A percentile compares a stretch with the other conserved stretches of the same genome.
Conservation (phyloP, 2,888 invertebrate genomes). For the Pegoplata infirma region DNA sequence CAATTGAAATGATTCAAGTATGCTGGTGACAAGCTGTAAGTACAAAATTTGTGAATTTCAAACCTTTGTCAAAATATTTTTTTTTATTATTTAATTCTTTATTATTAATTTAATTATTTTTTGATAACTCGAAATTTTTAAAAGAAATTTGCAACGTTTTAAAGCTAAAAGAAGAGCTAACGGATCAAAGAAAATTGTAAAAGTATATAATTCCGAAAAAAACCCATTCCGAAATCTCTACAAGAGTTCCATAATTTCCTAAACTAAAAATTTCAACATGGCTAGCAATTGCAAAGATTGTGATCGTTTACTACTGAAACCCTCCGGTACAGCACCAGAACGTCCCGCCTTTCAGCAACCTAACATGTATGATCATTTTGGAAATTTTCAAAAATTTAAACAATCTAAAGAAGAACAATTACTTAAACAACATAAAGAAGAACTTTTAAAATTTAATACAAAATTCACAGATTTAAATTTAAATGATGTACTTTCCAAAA, state of each 20-base stretch:
- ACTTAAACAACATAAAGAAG: conserved; percentile 58
- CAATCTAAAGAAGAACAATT: conserved; percentile 62
- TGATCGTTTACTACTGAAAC: conserved; percentile 63
- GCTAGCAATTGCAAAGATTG: conserved; percentile 66
- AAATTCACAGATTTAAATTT: conserved; percentile 66
- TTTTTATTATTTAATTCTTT: not conserved
- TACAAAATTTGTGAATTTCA: too few relatives aligned
- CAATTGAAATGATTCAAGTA: conserved; percentile 75
- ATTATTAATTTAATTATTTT: too few relatives aligned
- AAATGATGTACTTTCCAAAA: conserved; percentile 44
- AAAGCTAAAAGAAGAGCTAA: not conserved
- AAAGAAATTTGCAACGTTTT: not conserved
- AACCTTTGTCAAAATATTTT: not conserved
- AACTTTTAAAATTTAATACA: conserved; percentile 64
- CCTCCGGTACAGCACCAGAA: conserved; percentile 64
- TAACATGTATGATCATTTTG: conserved; percentile 70
- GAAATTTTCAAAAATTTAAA: conserved; percentile 66
- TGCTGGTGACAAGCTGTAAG: conserved; percentile 69
- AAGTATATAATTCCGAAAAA: too few relatives aligned
- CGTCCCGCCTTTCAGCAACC: conserved; percentile 65
- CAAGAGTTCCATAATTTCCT: too few relatives aligned
- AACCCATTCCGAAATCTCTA: too few relatives aligned
- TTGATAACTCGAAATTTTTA: not conserved
- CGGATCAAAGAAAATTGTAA: too few relatives aligned
- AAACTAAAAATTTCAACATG: conserved; percentile 41